These are phyloP conservation scores for Syngnathus typhle DNA, from an alignment of 2,113 vertebrate genomes.

Conservation along the genomic window DNA sequence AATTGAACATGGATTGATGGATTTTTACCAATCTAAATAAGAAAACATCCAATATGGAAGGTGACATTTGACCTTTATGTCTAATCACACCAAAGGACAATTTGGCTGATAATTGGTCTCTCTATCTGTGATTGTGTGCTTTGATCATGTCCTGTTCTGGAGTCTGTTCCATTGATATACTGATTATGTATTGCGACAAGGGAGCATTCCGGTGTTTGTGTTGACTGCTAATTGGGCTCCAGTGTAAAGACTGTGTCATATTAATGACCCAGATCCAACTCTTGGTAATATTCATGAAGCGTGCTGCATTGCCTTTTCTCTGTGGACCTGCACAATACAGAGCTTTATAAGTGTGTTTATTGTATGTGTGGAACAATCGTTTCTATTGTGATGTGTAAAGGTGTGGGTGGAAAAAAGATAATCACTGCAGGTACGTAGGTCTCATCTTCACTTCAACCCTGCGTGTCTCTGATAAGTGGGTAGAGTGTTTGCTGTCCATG, in stretches of 20 bases:
- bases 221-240: constrained; percentile 71
- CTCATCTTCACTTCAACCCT: constrained; percentile 28
- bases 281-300: constrained; percentile 68
- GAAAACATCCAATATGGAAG: not conserved
- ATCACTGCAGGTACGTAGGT: constrained; percentile 23
- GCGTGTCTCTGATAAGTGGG: constrained; percentile 46
- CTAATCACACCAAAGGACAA: not conserved
- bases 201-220: constrained; percentile 54
- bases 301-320: constrained; percentile 47
- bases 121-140: constrained; percentile 19
- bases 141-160: constrained; percentile 36
- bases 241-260: constrained; percentile 66
- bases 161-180: constrained; percentile 45
- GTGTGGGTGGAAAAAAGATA: constrained; percentile 35
- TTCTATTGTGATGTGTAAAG: constrained; percentile 6
- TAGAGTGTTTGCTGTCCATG: constrained; percentile 1
- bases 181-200: constrained; percentile 57
- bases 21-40: not conserved
- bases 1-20: not conserved
- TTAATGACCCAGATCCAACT: constrained; percentile 73
- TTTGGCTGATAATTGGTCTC: not conserved
- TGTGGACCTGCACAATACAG: constrained; percentile 27
- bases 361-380: constrained; percentile 9
- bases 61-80: not conserved
- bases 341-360: constrained; percentile 24